Base-by-base conservation (phyloP, 2,797 vertebrate species). In the Acanthopagrus latus region DNA sequence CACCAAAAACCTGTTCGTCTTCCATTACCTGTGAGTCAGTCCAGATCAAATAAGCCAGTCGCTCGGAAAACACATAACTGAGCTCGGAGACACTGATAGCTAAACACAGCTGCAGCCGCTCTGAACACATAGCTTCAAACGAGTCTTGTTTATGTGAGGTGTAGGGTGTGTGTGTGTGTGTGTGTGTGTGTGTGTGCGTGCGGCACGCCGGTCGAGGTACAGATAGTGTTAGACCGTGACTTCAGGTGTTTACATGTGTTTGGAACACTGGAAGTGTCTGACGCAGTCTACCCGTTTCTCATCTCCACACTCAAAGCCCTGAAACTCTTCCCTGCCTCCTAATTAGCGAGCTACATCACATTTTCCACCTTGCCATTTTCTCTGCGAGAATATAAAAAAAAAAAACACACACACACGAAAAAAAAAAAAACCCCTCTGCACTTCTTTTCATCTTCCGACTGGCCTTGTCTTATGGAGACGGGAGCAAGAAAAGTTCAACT, bases 361-460 rank as follows among this genome's bases (percentile, higher is more conserved):
- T 92, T 95, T 95, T 91, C 63, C 60, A 78, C 56, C 54, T 52
- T 52, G 65, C 60, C 75, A 62, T 85, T 81, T 83, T 63, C 66
- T 84, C 63, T 18, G n/a, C 1, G 6, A 76, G 69, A 96, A 95
- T 94, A 51, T 95, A 95, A 95, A 95, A 95, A 95, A 33, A 1
- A 33, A 95, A 95, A 94, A 95, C 95, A 33, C 29, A 33, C 29
- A 33, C 29, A 33, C 95, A 56, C 78, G 4, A 27, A 27, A 4
- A 27, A 95, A 95, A 95, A 95, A 27, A 4, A 27, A 95, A 95
- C 94, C 95, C 95, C 95, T 54, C 79, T 85, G 78, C 80, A 33
- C 67, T 80, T 90, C 91, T 96, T 97, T 97, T 98, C 95, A 98
- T 97, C 97, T 96, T 92, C 90, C 56, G 65, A 90, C 94, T 83